Evolutionary conservation across 2,113 vertebrate genomes (phyloP).

Genomic region (Callionymus lyra): DNA sequence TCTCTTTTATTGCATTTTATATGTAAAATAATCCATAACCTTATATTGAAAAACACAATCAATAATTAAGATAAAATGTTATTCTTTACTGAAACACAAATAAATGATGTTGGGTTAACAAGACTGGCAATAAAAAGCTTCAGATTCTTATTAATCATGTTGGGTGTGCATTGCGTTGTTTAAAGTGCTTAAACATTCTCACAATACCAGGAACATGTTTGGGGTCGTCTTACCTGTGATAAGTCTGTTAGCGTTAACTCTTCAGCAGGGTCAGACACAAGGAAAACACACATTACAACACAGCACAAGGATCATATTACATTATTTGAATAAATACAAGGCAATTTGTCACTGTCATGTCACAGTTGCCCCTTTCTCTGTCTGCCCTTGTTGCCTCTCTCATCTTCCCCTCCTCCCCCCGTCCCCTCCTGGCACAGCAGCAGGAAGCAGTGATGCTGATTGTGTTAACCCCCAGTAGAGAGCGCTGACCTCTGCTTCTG

Average conservation of each 20-base stretch:
- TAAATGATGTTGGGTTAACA: no score
- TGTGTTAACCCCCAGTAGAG: constrained; percentile 78
- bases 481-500: constrained; percentile 65
- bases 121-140: no score
- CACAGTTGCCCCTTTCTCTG: constrained; percentile 72
- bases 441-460: constrained; percentile 82
- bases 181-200: no score
- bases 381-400: constrained; percentile 32
- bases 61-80: no score
- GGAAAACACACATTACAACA: constrained; percentile 81
- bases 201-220: constrained; percentile 4
- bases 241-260: constrained; percentile 82
- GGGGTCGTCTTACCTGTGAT: constrained; percentile 23
- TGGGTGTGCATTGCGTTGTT: no score
- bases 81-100: no score
- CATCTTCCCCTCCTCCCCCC: constrained; percentile 22
- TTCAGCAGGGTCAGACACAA: constrained; percentile 76
- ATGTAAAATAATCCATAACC: no score
- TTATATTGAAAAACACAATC: no score
- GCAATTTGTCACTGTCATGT: constrained; percentile 96
- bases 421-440: constrained; percentile 52
- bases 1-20: no score
- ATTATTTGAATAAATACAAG: constrained; percentile 93
- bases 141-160: no score
- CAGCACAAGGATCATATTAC: constrained; percentile 82